Percentiles rank a stretch among this genome's conserved stretches.
Evolutionary conservation across 2,888 invertebrate genomes (phyloP).

Genomic region (Hedychridium roseum): DNA sequence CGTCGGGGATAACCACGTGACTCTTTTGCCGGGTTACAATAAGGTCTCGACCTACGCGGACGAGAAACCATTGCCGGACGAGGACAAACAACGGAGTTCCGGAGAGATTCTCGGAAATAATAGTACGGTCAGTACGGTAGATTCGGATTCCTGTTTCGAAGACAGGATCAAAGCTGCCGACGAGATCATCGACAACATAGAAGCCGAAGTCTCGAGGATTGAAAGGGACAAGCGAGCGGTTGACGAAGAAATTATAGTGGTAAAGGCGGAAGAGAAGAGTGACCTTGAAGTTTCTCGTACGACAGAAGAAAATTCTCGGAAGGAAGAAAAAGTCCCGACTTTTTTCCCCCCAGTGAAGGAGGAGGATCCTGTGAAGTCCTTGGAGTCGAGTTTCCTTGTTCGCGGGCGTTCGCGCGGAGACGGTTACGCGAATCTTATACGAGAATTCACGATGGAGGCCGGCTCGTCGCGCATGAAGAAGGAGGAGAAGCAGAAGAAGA

Average conservation of each 20-base stretch:
- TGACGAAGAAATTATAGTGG: not conserved
- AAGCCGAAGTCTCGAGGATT: too few relatives aligned
- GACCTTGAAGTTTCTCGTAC: too few relatives aligned
- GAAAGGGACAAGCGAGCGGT: too few relatives aligned
- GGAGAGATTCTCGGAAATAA: constrained; percentile 25
- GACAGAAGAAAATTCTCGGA: not conserved
- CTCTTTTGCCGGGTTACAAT: not conserved
- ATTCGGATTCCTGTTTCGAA: constrained; percentile 51
- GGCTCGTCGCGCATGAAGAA: constrained; percentile 58
- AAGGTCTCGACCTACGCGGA: constrained; percentile 5
- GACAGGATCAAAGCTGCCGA: constrained; percentile 47
- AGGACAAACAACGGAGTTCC: not conserved
- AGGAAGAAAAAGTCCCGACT: not conserved
- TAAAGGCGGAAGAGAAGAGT: not conserved
- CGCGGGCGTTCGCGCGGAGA: constrained; percentile 24
- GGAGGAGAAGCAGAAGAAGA: constrained; percentile 57
- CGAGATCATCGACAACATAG: constrained; percentile 34
- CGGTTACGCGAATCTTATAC: constrained; percentile 56
- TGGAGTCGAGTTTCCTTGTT: constrained; percentile 1
- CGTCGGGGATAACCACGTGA: constrained; percentile 21
- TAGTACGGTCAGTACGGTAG: constrained; percentile 50
- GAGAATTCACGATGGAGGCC: constrained; percentile 54
- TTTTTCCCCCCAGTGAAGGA: not conserved
- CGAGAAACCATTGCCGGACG: not conserved
- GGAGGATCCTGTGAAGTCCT: not conserved